Evolutionary conservation across 2,888 invertebrate species (phyloP), one percentile per base, ranked within the genome.

Genomic region (Anticlea derivata): DNA sequence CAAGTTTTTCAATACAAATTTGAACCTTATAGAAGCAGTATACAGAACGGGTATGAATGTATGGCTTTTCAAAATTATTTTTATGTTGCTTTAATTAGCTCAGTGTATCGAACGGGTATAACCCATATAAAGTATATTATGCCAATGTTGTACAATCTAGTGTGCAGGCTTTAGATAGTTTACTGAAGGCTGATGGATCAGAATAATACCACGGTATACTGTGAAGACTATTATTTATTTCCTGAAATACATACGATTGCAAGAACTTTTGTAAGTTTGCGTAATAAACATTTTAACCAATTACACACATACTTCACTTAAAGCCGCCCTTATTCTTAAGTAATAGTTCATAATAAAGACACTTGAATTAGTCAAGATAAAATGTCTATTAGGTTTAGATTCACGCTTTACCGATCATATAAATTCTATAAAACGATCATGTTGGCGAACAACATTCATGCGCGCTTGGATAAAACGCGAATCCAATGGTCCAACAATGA

Each of bases 161-260:
- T 12, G 2, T 33, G 40, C 27, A 31, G 49, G 39, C 30, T 50
- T 49, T 31, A 13, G 37, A 33, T 48, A 43, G 49, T 47, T 49
- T 45, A 39, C 27, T 33, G 26, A 73, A 73, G 75, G 75, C 70
- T 74, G 72, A 73, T 64, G 63, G 64, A 66, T 64, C 51, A 56
- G 65, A 75, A 74, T 71, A 66, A 75, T 60, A 72, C 66, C 49
- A 63, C 50, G 51, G 63, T 63, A 53, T 61, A 66, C 59, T 66
- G 67, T 73, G 69, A 73, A 71, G 69, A 73, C 68, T 71, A 67
- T 29, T 70, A 70, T 78, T 78, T 78, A 75, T 75, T 79, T 71
- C 72, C 65, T 69, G 68, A 61, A 73, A 70, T 66, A 69, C 69
- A 73, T 69, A 69, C 66, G 70, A 72, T 70, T 71, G 61, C 59